These are phyloP conservation scores for Sericinus montela DNA, from an alignment of 2,888 invertebrate species.

Conservation along the genomic window DNA sequence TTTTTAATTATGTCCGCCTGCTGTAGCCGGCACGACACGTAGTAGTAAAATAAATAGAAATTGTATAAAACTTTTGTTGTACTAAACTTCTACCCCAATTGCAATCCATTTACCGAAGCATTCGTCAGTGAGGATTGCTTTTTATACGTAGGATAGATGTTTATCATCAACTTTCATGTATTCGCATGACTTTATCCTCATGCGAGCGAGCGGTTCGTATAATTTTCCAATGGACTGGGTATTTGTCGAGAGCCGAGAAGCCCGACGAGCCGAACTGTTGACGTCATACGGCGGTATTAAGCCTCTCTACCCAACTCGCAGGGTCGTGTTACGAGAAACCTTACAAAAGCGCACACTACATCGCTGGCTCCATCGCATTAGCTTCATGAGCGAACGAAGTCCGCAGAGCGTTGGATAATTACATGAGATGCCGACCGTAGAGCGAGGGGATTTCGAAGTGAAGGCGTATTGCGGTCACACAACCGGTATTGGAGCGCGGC, in stretches of 20 bases:
- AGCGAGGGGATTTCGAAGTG: slow-evolving; percentile 43
- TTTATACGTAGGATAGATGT: not conserved
- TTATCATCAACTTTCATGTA: slow-evolving; percentile 22
- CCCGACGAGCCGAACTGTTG: slow-evolving; percentile 75
- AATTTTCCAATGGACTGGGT: slow-evolving; percentile 60
- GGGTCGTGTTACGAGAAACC: slow-evolving; percentile 21
- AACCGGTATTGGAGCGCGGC: slow-evolving; percentile 75
- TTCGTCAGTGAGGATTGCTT: not conserved
- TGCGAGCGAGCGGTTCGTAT: slow-evolving; percentile 45
- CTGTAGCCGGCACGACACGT: not conserved
- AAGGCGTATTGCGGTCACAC: slow-evolving; percentile 75
- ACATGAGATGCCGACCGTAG: slow-evolving; percentile 32
- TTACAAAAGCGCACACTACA: slow-evolving; percentile 34
- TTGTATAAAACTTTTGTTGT: too few species aligned
- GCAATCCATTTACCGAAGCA: too few species aligned
- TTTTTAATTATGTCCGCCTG: not conserved
- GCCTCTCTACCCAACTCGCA: slow-evolving; percentile 52
- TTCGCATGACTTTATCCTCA: slow-evolving; percentile 44
- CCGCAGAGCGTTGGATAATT: slow-evolving; percentile 47
- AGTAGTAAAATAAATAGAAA: not conserved
- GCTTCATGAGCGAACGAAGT: slow-evolving; percentile 24
- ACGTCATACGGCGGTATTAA: slow-evolving; percentile 71
- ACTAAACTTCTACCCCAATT: too few species aligned
- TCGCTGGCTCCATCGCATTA: slow-evolving; percentile 36
- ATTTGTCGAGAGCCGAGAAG: slow-evolving; percentile 73